Conservation (phyloP, 2,797 vertebrate genomes). For the Spinus olivaceus region DNA sequence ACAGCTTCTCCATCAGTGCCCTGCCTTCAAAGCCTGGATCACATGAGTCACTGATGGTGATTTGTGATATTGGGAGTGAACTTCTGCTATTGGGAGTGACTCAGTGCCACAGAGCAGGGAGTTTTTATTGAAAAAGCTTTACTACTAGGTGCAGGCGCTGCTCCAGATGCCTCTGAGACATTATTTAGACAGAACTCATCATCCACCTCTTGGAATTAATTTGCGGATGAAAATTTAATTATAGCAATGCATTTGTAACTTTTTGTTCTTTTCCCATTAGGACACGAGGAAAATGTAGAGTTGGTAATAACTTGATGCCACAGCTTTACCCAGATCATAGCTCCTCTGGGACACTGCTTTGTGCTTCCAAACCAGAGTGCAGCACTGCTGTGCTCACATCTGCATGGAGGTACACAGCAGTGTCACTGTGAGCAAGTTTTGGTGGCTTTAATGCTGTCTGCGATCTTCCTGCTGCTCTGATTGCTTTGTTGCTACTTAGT, state of each 20-base stretch:
- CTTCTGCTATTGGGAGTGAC: neutral
- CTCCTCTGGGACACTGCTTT: neutral
- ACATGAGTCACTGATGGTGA: neutral
- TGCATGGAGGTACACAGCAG: neutral
- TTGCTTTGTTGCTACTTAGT: neutral
- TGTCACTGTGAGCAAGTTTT: neutral
- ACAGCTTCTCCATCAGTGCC: neutral
- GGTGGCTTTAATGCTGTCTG: neutral
- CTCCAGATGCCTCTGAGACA: neutral
- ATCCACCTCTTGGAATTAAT: neutral
- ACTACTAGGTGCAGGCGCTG: neutral
- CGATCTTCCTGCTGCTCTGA: neutral
- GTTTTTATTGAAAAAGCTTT: neutral
- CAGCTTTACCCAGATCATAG: neutral
- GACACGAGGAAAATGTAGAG: neutral
- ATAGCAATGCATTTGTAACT: neutral
- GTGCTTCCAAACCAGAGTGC: neutral
- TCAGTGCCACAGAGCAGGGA: neutral
- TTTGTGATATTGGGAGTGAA: neutral
- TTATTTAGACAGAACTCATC: neutral
- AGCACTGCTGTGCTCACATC: neutral
- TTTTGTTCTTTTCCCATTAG: neutral
- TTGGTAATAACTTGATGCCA: neutral
- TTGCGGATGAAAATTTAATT: constrained; percentile 12
- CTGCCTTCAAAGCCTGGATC: neutral